phyloP scores from a whole-genome alignment of 92 coral and sea anemone genomes.

The Epizoanthus fatuus region DNA sequence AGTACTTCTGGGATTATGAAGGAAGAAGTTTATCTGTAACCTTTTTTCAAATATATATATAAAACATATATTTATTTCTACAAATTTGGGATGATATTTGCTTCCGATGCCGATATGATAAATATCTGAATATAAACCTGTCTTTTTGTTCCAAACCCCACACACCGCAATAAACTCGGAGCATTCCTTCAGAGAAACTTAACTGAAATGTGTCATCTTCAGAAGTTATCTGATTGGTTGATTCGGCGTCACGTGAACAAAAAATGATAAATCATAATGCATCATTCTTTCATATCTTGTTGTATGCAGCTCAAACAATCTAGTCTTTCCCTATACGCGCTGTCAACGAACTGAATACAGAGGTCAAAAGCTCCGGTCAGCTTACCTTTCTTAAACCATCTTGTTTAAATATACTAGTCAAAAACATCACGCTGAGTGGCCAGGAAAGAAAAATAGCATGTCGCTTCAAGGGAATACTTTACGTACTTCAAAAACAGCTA shows the following conservation, averaged over 20 bases:
- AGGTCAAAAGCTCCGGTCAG: slow-evolving; percentile 80
- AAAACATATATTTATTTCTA: background rate
- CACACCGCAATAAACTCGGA: slow-evolving; percentile 27
- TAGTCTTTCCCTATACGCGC: slow-evolving; percentile 44
- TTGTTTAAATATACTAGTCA: slow-evolving; percentile 39
- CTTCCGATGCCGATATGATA: slow-evolving; percentile 50
- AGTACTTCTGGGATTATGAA: background rate
- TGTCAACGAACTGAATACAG: slow-evolving; percentile 68
- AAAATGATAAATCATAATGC: slow-evolving; percentile 84
- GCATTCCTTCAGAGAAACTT: slow-evolving; percentile 35
- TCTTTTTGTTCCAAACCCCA: slow-evolving; percentile 18
- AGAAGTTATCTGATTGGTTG: slow-evolving; percentile 73
- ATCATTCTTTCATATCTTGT: slow-evolving; percentile 78
- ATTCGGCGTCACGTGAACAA: slow-evolving; percentile 72
- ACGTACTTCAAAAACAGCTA: slow-evolving; percentile 29
- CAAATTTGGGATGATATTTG: background rate
- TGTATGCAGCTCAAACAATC: slow-evolving; percentile 51
- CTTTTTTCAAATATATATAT: background rate
- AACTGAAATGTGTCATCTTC: slow-evolving; percentile 46
- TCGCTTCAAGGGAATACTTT: slow-evolving; percentile 28
- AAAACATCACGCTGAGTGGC: slow-evolving; percentile 62
- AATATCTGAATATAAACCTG: slow-evolving; percentile 2
- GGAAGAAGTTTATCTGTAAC: background rate
- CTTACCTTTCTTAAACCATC: slow-evolving; percentile 53
- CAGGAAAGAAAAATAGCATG: slow-evolving; percentile 54